Evolutionary conservation across 2,888 invertebrate genomes (phyloP).

Genomic region (Aporophyla nigra): DNA sequence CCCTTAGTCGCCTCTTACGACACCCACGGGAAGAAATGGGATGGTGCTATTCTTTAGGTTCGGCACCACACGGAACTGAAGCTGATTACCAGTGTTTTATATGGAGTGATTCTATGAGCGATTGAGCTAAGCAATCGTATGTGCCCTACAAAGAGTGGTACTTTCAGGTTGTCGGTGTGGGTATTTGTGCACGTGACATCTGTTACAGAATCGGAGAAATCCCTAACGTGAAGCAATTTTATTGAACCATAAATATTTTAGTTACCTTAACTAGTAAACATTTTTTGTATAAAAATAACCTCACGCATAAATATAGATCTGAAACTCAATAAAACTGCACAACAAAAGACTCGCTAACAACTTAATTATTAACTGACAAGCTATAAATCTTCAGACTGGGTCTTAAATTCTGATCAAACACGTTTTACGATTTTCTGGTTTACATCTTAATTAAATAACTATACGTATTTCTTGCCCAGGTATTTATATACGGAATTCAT

Average conservation of each 20-base stretch:
- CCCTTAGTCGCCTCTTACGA: too few relatives aligned
- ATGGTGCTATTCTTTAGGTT: too few relatives aligned
- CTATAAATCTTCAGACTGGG: slow-evolving; percentile 39
- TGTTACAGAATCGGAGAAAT: neutral
- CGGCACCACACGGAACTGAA: too few relatives aligned
- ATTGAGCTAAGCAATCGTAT: too few relatives aligned
- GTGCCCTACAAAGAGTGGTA: too few relatives aligned
- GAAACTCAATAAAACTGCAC: slow-evolving; percentile 28
- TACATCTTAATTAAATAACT: slow-evolving; percentile 51
- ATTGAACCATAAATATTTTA: neutral
- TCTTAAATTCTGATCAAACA: slow-evolving; percentile 44
- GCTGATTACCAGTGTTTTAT: too few relatives aligned
- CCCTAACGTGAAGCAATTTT: neutral
- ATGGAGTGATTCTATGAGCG: too few relatives aligned
- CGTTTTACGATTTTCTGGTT: slow-evolving; percentile 60
- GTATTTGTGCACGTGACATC: neutral
- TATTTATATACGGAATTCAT: slow-evolving; percentile 27
- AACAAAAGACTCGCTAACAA: slow-evolving; percentile 45
- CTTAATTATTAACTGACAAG: slow-evolving; percentile 48
- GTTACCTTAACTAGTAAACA: neutral
- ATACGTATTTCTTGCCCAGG: slow-evolving; percentile 15
- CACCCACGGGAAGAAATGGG: too few relatives aligned
- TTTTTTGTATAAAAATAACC: neutral
- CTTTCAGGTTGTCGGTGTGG: neutral
- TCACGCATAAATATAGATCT: neutral